Percentiles rank a stretch among this genome's conserved stretches.
These are phyloP conservation scores for Thymelicus lineola DNA, from an alignment of 2,888 invertebrate species.

Conservation along the genomic window DNA sequence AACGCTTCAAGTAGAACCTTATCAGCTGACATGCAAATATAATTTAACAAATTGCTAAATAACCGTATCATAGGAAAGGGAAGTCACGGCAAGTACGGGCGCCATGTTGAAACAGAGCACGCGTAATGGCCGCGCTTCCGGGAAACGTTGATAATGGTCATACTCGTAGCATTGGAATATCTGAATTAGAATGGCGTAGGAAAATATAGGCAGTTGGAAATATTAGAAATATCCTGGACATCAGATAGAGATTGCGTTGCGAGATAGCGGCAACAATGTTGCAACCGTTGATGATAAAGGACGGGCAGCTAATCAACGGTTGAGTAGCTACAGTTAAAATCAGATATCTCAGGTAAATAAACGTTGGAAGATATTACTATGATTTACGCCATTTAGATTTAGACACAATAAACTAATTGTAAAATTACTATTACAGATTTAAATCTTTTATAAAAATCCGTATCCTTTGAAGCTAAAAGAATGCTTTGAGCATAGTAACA, in stretches of 20 bases:
- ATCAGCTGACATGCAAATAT: not conserved
- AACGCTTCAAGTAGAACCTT: too few species aligned
- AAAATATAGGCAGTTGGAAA: conserved; percentile 32
- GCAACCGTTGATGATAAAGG: conserved; percentile 9
- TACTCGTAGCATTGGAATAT: conserved; percentile 31
- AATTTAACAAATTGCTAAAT: conserved; percentile 15
- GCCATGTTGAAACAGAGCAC: conserved; percentile 46
- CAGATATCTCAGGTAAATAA: too few species aligned
- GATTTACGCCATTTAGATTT: too few species aligned
- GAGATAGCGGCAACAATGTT: conserved; percentile 16
- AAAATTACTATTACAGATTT: too few species aligned
- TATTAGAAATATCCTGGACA: conserved; percentile 30
- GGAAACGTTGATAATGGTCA: conserved; percentile 43
- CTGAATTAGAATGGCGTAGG: conserved; percentile 32
- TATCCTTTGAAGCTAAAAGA: too few species aligned
- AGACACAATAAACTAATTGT: too few species aligned
- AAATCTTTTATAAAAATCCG: too few species aligned
- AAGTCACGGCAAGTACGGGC: conserved; percentile 29
- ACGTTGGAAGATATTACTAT: too few species aligned
- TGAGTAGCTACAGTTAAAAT: too few species aligned
- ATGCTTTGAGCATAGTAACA: too few species aligned
- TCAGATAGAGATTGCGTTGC: conserved; percentile 27
- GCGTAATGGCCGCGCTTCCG: conserved; percentile 47
- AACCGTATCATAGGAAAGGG: conserved; percentile 13
- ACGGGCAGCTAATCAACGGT: not conserved